These are phyloP conservation scores for Seira ritae DNA, from an alignment of 2,888 invertebrate genomes.

Conservation along the genomic window DNA sequence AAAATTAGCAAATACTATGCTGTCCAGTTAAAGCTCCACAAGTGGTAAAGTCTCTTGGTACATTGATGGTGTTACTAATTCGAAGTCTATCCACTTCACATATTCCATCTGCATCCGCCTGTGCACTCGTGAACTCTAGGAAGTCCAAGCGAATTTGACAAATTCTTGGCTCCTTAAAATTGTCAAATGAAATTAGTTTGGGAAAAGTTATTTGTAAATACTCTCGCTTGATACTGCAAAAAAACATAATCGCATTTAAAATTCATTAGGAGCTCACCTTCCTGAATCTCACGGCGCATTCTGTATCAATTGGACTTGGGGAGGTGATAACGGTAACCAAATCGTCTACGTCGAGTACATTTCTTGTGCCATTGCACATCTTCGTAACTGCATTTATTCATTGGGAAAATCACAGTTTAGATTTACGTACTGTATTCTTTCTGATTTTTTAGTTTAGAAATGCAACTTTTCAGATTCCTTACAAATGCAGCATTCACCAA, in stretches of 20 bases:
- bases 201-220: background rate
- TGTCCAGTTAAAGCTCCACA: slow-evolving; percentile 59
- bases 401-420: background rate
- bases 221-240: background rate
- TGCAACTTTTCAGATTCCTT: slow-evolving; percentile 9
- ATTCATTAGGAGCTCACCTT: slow-evolving; percentile 42
- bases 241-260: no score
- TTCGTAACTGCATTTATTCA: slow-evolving; percentile 39
- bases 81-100: slow-evolving; percentile 47
- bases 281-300: slow-evolving; percentile 57
- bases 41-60: slow-evolving; percentile 27
- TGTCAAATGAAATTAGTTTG: slow-evolving; percentile 14
- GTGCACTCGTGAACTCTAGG: background rate
- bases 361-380: slow-evolving; percentile 32
- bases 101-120: slow-evolving; percentile 23
- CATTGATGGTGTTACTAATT: slow-evolving; percentile 38
- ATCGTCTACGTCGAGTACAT: slow-evolving; percentile 40
- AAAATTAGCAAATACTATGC: slow-evolving; percentile 48
- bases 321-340: slow-evolving; percentile 43
- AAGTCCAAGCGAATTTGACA: slow-evolving; percentile 65
- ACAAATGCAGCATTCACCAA: slow-evolving; percentile 66
- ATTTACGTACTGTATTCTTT: background rate
- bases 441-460: background rate
- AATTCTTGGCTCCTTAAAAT: slow-evolving; percentile 58
- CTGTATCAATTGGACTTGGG: slow-evolving; percentile 13